Evolutionary conservation across 2,888 invertebrate species (phyloP).

Genomic region (Ctena decussata): DNA sequence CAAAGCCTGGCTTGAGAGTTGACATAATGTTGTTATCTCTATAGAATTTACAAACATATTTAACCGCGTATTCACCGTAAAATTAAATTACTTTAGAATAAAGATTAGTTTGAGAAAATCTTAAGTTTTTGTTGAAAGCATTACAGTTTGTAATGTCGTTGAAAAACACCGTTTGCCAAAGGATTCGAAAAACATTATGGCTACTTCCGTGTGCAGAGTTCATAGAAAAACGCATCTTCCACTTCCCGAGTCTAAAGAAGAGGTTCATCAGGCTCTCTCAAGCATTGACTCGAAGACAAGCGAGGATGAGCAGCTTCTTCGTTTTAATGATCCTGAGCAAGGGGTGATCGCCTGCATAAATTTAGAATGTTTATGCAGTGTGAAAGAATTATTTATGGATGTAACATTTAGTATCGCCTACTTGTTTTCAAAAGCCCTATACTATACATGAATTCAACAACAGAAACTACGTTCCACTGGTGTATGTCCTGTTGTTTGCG

Average conservation of each 20-base stretch:
- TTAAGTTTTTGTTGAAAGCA: too few relatives aligned
- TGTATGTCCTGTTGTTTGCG: background rate
- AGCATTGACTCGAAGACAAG: background rate
- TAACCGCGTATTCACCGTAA: too few relatives aligned
- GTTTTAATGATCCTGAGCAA: background rate
- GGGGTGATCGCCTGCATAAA: background rate
- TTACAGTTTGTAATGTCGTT: too few relatives aligned
- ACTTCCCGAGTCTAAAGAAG: background rate
- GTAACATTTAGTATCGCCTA: background rate
- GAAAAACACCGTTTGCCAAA: too few relatives aligned
- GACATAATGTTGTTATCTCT: too few relatives aligned
- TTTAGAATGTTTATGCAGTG: background rate
- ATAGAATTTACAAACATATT: too few relatives aligned
- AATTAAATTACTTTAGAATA: too few relatives aligned
- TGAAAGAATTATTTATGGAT: background rate
- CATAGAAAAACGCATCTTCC: background rate
- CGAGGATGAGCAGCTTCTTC: background rate
- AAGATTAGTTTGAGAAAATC: too few relatives aligned
- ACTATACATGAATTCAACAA: conserved; percentile 3
- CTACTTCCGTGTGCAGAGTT: too few relatives aligned
- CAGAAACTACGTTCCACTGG: background rate
- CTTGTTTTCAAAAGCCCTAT: background rate
- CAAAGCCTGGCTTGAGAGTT: too few relatives aligned
- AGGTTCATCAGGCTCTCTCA: background rate
- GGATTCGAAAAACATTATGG: background rate